Percentiles rank a stretch among this genome's conserved stretches.
These are phyloP conservation scores for Bungarus multicinctus DNA, from an alignment of 2,113 vertebrate genomes.

Conservation along the genomic window DNA sequence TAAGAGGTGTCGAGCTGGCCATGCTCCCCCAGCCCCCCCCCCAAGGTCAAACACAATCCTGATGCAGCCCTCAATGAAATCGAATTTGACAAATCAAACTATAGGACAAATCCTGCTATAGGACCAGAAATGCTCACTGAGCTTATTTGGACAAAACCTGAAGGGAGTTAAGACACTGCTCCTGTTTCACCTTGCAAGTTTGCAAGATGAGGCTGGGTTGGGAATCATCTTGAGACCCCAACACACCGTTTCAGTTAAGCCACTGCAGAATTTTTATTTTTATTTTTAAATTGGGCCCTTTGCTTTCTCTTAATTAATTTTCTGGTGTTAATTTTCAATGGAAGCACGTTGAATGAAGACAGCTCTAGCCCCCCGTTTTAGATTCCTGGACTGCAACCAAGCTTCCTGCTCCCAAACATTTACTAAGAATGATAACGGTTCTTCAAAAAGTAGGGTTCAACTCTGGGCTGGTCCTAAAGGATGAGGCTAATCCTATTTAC, in stretches of 20 bases:
- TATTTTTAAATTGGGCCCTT: not conserved
- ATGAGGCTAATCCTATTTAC: conserved; percentile 19
- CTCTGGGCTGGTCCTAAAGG: not conserved
- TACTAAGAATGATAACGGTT: not conserved
- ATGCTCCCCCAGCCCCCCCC: too few relatives aligned
- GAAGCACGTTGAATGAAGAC: not conserved
- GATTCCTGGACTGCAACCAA: not conserved
- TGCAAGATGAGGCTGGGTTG: not conserved
- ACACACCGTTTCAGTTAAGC: not conserved
- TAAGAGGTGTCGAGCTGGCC: too few relatives aligned
- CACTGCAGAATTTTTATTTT: not conserved
- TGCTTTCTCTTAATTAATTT: not conserved
- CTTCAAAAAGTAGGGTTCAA: not conserved
- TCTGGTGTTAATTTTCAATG: not conserved
- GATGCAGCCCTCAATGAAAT: too few relatives aligned
- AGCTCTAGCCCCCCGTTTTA: not conserved
- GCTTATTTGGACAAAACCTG: not conserved
- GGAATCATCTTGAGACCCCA: not conserved
- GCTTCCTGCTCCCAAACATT: not conserved
- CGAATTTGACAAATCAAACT: too few relatives aligned
- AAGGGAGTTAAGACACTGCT: not conserved
- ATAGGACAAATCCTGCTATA: not conserved
- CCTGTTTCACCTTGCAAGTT: not conserved
- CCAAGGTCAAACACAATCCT: too few relatives aligned
- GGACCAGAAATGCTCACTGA: not conserved